Evolutionary conservation across 2,113 vertebrate genomes (phyloP), one percentile per base, ranked within the genome.

Genomic region (Maylandia zebra): DNA sequence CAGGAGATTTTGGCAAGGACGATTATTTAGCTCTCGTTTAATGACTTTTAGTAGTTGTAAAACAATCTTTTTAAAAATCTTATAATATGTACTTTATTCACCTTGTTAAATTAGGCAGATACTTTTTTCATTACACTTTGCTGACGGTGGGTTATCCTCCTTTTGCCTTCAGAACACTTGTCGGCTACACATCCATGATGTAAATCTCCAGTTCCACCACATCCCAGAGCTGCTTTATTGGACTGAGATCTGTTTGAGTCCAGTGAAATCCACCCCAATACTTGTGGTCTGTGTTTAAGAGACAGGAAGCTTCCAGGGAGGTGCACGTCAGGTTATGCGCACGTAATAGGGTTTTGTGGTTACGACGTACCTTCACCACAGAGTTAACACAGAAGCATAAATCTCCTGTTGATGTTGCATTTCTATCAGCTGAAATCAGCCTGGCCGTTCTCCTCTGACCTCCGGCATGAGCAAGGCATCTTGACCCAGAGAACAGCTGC

Each of bases 151-250:
- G 5, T 43, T 71, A 14, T 41, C 19, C 4, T 8, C 66, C 66
- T 43, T 71, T 71, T 71, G n/a, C n/a, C 66, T 71, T 71, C 2
- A 71, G 66, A 41, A 71, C 64, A 64, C 36, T 64, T 64, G 6
- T 2, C 10, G 10, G 36, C 64, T 71, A 13, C n/a, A 66, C 3
- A 43, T 71, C 64, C n/a, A 14, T 71, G 64, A 71, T 71, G 36
- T 36, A 71, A 4, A 43, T 41, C 7, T 71, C 0, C 36, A 1
- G n/a, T 43, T 71, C n/a, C 64, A 71, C 64, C 36, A 71, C 2
- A 71, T 71, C 36, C 19, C 36, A 43, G 2, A 71, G 4, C n/a
- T 71, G 34, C n/a, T 71, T 41, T 41, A 22, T 8, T 71, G 1
- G 36, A 22, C 36, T 41, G 64, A 66, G 32, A 66, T 66, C 0